Evolutionary conservation across 2,113 vertebrate species (phyloP), one percentile per base, ranked within the genome.

Genomic region (Oryzias javanicus): DNA sequence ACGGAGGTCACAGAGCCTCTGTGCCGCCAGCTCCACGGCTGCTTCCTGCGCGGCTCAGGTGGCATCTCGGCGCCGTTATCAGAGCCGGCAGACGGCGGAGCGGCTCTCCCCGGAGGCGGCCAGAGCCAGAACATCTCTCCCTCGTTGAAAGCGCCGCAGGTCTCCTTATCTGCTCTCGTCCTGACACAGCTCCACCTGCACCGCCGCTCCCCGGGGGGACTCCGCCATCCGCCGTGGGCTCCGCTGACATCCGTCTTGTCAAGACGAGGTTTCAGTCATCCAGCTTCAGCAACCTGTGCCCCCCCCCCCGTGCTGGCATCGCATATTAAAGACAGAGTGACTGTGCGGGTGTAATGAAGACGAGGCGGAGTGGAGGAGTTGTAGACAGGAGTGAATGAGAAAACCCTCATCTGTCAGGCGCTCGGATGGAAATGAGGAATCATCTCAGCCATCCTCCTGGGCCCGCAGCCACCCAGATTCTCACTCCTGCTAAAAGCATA

Each of bases 41-140:
- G 35, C 35, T 35, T 35, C 35, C 35, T 35, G 35, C 10, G 64
- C 48, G 73, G 67, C 67, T 52, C 69, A 75, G 63, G 72, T 73
- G 79, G 73, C 72, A 58, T 77, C 76, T 77, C 58, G 6, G 47
- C 49, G 64, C 64, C 40, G 49, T 84, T 82, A 87, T 86, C 85
- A 74, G 66, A 77, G 65, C 42, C 72, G 76, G 70, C 83, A 84
- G 84, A 53, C 63, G n/a, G 72, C 57, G 70, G 72, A 73, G 57
- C 51, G 14, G 22, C 40, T 69, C 46, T 60, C 68, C 69, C 78
- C 57, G 19, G 61, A 29, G 69, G 60, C 12, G 24, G 44, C 46
- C 40, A 27, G 65, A 54, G 42, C 49, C 44, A 18, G 44, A 46
- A 46, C 44, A 46, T n/a, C 5, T 46, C 10, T 35, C 35, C 8